These are phyloP conservation scores for Antennarius maculatus DNA, from an alignment of 2,797 vertebrate genomes.

Conservation along the genomic window DNA sequence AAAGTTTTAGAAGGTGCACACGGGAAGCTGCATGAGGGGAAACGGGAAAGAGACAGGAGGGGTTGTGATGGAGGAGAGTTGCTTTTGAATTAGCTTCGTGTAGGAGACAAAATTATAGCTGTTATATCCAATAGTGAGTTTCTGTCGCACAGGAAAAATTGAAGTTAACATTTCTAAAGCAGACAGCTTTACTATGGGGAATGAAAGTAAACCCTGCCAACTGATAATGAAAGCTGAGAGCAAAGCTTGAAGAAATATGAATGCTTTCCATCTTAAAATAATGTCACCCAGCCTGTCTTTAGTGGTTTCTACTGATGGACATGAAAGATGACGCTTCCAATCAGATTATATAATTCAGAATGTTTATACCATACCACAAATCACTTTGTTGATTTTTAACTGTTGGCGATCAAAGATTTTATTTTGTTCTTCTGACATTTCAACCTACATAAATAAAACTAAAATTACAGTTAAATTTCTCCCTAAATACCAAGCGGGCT, in stretches of 20 bases:
- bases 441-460: background rate
- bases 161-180: slow-evolving; percentile 59
- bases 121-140: slow-evolving; percentile 48
- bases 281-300: slow-evolving; percentile 14
- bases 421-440: slow-evolving; percentile 25
- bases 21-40: slow-evolving; percentile 37
- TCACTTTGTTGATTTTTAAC: background rate
- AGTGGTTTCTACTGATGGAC: slow-evolving; percentile 17
- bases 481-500: slow-evolving; percentile 44
- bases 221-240: slow-evolving; percentile 34
- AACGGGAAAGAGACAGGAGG: slow-evolving; percentile 3
- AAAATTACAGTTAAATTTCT: slow-evolving; percentile 28
- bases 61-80: slow-evolving; percentile 9
- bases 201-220: slow-evolving; percentile 30
- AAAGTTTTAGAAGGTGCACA: slow-evolving; percentile 68
- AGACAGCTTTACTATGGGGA: slow-evolving; percentile 49
- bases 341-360: slow-evolving; percentile 9
- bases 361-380: background rate
- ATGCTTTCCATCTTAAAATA: slow-evolving; percentile 45
- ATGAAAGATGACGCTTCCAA: slow-evolving; percentile 11
- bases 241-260: slow-evolving; percentile 37
- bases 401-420: background rate
- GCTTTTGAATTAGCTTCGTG: slow-evolving; percentile 62
- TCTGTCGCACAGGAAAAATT: slow-evolving; percentile 44
- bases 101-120: slow-evolving; percentile 48